Evolutionary conservation across 2,113 vertebrate genomes (phyloP), one percentile per base, ranked within the genome.

Genomic region (Rynchops niger): DNA sequence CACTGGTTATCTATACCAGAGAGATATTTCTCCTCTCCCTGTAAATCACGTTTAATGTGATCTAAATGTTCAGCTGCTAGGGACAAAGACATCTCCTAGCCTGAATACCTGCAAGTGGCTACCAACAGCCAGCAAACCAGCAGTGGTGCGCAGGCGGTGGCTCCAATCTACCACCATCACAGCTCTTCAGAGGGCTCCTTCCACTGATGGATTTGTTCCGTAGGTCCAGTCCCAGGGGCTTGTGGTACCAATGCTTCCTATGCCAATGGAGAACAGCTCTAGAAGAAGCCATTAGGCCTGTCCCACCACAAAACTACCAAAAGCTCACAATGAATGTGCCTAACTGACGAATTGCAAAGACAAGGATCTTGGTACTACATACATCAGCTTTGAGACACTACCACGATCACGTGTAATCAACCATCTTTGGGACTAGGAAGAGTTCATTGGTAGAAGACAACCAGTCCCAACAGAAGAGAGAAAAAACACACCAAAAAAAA

Each of bases 101-200:
- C 61, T 50, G n/a, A 89, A 22, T 10, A 43, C 40, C 52, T 86
- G 47, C 49, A 80, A 52, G 63, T 11, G 40, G 58, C 40, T 52
- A 80, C 20, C 21, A 81, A 53, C 26, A 86, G 76, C 45, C 88
- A 88, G 38, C 53, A 73, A 70, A 55, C 15, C 1, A 3, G 65
- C 9, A 23, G 29, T 20, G 49, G 9, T 36, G 17, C 2, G 0
- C 43, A 29, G 36, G 38, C 0, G 0, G 49, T n/a, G 42, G 21
- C 76, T 58, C 43, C 5, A 7, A 15, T 32, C 59, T 15, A 56
- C 50, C 21, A 58, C 21, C 1, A 0, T 23, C 67, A 25, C 0
- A 1, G 69, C 45, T 83, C 55, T 79, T 50, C 42, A 49, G 70
- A 47, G 11, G 38, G 47, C 29, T 90, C 34, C 74, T 80, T 76